Base-by-base conservation (phyloP, 2,113 vertebrate genomes). In the Rafetus swinhoei region DNA sequence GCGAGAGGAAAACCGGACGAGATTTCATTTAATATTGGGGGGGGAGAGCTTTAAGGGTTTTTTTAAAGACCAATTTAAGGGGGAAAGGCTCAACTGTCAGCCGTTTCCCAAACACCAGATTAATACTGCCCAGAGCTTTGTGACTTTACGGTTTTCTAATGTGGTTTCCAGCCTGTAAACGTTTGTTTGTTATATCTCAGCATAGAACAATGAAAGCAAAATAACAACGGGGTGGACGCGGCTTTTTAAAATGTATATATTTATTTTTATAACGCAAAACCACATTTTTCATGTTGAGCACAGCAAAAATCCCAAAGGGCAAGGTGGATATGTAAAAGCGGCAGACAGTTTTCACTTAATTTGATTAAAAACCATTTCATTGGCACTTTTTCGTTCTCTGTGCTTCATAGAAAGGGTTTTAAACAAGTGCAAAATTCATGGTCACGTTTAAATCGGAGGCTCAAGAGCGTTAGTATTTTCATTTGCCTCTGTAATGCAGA, bases 141-240 rank as follows among this genome's bases (percentile, higher is more conserved):
- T 94, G 97, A 96, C 94, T 96, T 90, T 80, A 81, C 85, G 94
- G 93, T 97, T 98, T 97, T 94, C 95, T 93, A 57, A 82, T 57
- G 84, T 91, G 56, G 91, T 97, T 97, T 92, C 88, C 69, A 94
- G 87, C 84, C 53, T 94, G 84, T 95, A 97, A 94, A 95, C 84
- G 93, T 97, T 97, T 97, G 97, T 97, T 97, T 96, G 92, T 97
- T 97, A 95, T 97, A 84, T 97, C 89, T 94, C 88, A 21, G 52
- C 12, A 0, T 1, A 62, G 85, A 88, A 80, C 60, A 87, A 89
- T 8, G 74, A 90, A 86, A 95, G 84, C n/a, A 85, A 93, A 96
- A 88, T 65, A 81, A 84, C 86, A 60, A 0, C 1, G 3, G 9
- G 53, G n/a, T 2, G 19, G 45, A 81, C 3, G 72, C 1, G 0